Percentiles rank a stretch among this genome's conserved stretches.
These are phyloP conservation scores for Apis mellifera DNA, from an alignment of 1,140 invertebrate species.

Conservation along the genomic window DNA sequence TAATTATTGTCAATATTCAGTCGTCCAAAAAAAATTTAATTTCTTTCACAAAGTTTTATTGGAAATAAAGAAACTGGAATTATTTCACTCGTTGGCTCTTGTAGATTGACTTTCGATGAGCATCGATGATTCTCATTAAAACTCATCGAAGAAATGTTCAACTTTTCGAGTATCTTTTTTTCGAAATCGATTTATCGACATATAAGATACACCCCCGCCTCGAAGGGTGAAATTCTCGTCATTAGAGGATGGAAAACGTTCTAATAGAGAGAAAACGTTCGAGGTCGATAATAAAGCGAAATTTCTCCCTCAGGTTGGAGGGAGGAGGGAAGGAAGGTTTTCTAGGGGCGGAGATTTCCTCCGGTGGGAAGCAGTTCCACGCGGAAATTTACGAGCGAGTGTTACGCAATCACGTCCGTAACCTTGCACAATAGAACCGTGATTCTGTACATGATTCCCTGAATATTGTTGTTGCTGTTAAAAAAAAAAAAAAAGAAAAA, in stretches of 20 bases:
- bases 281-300: not conserved
- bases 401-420: constrained; percentile 41
- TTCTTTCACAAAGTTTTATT: no score
- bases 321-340: constrained; percentile 4
- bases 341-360: constrained; percentile 26
- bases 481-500: not conserved
- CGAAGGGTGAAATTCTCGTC: not conserved
- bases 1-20: no score
- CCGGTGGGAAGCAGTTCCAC: not conserved
- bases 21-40: no score
- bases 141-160: no score
- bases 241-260: not conserved
- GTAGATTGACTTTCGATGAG: no score
- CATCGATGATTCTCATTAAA: no score
- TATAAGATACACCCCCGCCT: no score
- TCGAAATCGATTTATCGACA: no score
- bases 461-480: not conserved
- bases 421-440: constrained; percentile 40
- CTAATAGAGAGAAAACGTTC: not conserved
- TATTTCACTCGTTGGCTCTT: no score
- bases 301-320: not conserved
- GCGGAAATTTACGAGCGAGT: constrained; percentile 36
- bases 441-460: constrained; percentile 23
- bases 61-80: no score
- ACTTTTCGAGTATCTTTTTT: not conserved